Evolutionary conservation across 2,797 vertebrate species (phyloP), one percentile per base, ranked within the genome.

Genomic region (Scarus forsteni): DNA sequence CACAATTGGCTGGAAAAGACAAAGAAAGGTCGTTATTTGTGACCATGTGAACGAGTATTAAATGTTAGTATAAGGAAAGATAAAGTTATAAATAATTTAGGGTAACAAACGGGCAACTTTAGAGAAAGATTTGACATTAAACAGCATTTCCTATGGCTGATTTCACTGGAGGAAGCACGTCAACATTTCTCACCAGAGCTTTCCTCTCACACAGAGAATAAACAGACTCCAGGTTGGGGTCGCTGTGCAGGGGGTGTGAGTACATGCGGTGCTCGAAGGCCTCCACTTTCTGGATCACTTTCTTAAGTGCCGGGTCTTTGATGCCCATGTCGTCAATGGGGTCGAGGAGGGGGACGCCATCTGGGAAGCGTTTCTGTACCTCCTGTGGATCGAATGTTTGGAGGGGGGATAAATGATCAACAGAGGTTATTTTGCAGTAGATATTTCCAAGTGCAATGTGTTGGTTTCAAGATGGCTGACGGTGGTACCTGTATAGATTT

Each of bases 211-310:
- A 99, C n/a, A 98, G 97, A 7, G 94, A 96, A 84, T 98, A 99
- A 10, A 96, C 92, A 0, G 94, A 89, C 81, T 98, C 97, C 92
- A 99, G 79, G 82, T 93, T 95, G 66, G 97, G 95, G 85, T 99
- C 97, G 14, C 95, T 98, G 92, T 99, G 97, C 81, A 99, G 94
- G 1, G 97, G 92, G 88, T 99, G 97, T 1, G 97, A 97, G 92
- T 99, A 99, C 98, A 99, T 98, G 80, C 97, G 93, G 77, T 98
- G 97, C 81, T 99, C 98, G 57, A 99, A 99, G 7, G 97, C 97
- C 83, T 99, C 98, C 71, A 97, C 95, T 90, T 99, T 99, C 90
- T 99, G 97, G 76, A 99, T 96, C 39, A 99, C 96, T 88, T 98
- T 99, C 91, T 98, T 99, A 66, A 99, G 92, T 0, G 94, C 96